phyloP scores from a whole-genome alignment of 2,113 vertebrate species.

The Ahaetulla prasina region DNA sequence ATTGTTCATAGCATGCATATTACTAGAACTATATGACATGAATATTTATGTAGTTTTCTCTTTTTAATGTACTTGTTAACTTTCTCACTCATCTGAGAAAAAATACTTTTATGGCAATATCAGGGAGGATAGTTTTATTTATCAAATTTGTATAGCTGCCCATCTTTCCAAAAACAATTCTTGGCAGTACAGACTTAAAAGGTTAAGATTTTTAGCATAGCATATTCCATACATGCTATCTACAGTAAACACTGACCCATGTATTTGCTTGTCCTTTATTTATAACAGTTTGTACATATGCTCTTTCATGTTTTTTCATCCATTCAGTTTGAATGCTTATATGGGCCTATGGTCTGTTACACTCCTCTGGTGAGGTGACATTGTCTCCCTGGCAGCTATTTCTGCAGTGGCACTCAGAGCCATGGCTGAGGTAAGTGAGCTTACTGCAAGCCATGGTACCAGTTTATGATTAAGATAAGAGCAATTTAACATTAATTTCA shows the following conservation, averaged over 20 bases:
- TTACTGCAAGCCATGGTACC: not conserved
- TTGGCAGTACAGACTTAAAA: not conserved
- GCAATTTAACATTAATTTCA: not conserved
- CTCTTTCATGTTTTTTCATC: not conserved
- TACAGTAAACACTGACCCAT: not conserved
- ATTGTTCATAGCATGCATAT: not conserved
- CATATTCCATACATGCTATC: not conserved
- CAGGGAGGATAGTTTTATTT: not conserved
- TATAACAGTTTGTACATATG: not conserved
- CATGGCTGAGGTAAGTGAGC: not conserved
- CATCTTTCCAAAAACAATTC: not conserved
- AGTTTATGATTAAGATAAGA: not conserved
- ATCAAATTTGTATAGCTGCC: not conserved
- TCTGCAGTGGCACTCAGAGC: not conserved
- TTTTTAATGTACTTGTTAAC: not conserved
- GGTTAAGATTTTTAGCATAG: not conserved
- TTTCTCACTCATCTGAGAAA: not conserved
- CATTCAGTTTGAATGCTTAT: not conserved
- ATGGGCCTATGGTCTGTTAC: not conserved
- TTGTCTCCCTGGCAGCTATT: not conserved
- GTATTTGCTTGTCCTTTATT: not conserved
- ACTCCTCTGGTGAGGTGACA: not conserved
- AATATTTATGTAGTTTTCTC: not conserved
- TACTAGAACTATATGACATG: not conserved
- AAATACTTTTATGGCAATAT: not conserved